Conservation (phyloP, 2,888 invertebrate genomes). For the Xestia rhomboidea region DNA sequence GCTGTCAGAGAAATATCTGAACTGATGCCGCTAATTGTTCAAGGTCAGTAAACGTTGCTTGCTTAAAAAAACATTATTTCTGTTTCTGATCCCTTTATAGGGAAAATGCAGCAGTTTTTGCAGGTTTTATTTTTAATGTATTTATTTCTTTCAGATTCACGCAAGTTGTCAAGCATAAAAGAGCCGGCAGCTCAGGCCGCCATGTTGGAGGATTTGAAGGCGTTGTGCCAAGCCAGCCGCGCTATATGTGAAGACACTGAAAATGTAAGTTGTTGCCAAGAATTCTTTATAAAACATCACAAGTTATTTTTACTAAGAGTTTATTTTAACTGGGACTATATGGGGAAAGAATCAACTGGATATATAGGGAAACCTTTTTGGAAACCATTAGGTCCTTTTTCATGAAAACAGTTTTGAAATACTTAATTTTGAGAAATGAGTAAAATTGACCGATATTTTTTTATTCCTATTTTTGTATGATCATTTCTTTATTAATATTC, state of each 20-base stretch:
- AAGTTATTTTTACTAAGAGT: not conserved
- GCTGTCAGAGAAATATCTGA: constrained; percentile 69
- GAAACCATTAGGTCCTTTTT: no score
- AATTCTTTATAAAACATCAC: not conserved
- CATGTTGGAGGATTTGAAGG: constrained; percentile 52
- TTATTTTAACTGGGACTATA: not conserved
- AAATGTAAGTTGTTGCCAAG: constrained; percentile 23
- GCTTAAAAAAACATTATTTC: not conserved
- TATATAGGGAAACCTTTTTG: no score
- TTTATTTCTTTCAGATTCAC: constrained; percentile 40
- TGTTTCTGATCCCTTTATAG: not conserved
- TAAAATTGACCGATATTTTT: no score
- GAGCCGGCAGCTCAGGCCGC: constrained; percentile 17
- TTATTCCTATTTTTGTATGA: no score
- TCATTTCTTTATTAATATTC: no score
- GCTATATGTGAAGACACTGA: constrained; percentile 51
- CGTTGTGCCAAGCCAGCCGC: constrained; percentile 53
- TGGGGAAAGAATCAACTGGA: not conserved
- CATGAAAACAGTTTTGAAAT: no score
- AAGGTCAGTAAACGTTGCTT: constrained; percentile 40
- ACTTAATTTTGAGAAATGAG: no score
- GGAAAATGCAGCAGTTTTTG: no score
- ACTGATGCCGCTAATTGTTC: constrained; percentile 72
- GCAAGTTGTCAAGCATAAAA: constrained; percentile 43
- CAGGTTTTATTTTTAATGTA: not conserved